Evolutionary conservation across 2,797 vertebrate genomes (phyloP).

Genomic region (Lithobates sylvaticus): DNA sequence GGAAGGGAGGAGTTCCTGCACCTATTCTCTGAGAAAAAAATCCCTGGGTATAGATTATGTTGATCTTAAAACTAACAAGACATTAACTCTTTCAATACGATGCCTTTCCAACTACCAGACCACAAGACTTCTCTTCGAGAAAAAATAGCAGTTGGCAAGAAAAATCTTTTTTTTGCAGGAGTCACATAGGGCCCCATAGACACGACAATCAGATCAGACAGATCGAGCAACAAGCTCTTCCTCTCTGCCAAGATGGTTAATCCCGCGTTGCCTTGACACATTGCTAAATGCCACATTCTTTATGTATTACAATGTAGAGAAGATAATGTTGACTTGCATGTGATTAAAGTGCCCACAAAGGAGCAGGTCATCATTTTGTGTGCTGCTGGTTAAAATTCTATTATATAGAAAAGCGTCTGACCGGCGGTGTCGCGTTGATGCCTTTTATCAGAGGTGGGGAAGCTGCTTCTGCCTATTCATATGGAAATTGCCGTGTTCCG

Average conservation of each 20-base stretch:
- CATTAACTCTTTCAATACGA: no score
- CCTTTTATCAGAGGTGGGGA: not conserved
- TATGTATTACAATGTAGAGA: not conserved
- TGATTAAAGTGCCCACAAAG: not conserved
- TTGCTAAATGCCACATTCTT: not conserved
- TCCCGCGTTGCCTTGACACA: not conserved
- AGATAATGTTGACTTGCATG: not conserved
- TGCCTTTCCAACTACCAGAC: no score
- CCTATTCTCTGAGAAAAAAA: no score
- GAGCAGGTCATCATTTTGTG: not conserved
- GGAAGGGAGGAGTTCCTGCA: no score
- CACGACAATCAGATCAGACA: no score
- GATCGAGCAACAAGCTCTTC: no score
- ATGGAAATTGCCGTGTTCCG: not conserved
- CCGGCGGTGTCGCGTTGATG: not conserved
- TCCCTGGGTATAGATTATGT: no score
- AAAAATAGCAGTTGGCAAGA: no score
- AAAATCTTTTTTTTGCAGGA: no score
- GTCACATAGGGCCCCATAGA: no score
- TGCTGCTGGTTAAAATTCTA: not conserved
- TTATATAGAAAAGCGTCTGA: not conserved
- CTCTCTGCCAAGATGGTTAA: not conserved
- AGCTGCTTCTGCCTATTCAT: not conserved
- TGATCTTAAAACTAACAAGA: no score
- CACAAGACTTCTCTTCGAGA: no score